A percentile compares a stretch with the other conserved stretches of the same genome.
phyloP scores from a whole-genome alignment of 2,113 vertebrate species.

The Jaculus jaculus region DNA sequence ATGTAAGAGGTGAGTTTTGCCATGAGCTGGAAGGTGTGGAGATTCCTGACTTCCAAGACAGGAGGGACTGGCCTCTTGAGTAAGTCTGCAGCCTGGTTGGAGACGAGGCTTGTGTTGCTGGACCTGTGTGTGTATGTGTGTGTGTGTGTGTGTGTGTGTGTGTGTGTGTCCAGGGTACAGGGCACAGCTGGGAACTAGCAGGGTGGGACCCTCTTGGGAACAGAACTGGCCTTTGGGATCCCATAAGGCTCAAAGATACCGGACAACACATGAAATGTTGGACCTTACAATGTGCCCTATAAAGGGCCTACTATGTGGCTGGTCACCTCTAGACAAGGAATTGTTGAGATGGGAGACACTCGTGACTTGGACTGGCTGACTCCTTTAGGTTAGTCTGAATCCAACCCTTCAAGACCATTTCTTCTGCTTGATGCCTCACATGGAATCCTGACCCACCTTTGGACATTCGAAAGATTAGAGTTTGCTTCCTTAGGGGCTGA shows the following conservation, averaged over 20 bases:
- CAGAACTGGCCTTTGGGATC: neutral
- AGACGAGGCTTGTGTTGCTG: no score
- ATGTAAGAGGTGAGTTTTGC: no score
- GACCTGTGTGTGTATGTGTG: no score
- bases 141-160: no score
- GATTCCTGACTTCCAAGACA: neutral
- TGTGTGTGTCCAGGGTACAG: no score
- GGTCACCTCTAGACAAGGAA: neutral
- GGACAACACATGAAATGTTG: neutral
- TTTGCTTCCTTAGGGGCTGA: neutral
- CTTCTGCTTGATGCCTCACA: neutral
- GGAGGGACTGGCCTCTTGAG: neutral
- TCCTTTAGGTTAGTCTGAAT: neutral
- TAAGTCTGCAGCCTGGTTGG: neutral
- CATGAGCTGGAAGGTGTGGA: no score
- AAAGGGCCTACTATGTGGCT: neutral
- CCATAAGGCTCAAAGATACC: neutral
- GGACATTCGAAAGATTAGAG: neutral
- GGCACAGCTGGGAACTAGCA: neutral
- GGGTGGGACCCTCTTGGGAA: neutral
- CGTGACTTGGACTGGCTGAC: neutral
- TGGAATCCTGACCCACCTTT: neutral
- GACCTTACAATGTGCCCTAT: neutral
- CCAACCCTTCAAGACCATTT: neutral
- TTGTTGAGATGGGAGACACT: neutral